Conservation (phyloP, 2,888 invertebrate genomes). For the Candidula unifasciata region DNA sequence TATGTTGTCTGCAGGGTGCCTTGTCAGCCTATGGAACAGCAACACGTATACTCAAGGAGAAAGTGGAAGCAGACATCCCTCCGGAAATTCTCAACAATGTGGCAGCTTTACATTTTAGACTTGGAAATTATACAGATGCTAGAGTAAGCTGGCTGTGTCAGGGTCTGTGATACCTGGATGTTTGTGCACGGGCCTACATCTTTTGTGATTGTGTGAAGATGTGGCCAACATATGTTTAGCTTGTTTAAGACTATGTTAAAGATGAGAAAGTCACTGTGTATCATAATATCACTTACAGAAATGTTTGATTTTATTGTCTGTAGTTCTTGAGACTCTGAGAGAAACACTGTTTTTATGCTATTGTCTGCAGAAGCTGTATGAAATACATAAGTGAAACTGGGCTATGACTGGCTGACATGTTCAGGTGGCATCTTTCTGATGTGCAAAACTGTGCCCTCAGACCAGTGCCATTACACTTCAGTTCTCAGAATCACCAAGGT, state of each 20-base stretch:
- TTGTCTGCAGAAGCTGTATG: too few relatives aligned
- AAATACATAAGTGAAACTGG: too few relatives aligned
- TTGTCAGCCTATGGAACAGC: slow-evolving; percentile 95
- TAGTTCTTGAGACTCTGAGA: neutral
- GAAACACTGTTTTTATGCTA: too few relatives aligned
- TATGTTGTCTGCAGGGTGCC: slow-evolving; percentile 84
- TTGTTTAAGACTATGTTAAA: neutral
- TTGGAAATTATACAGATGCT: slow-evolving; percentile 91
- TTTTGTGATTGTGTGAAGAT: too few relatives aligned
- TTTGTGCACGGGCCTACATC: neutral
- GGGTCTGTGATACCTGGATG: neutral
- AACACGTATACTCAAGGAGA: slow-evolving; percentile 92
- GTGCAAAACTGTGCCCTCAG: too few relatives aligned
- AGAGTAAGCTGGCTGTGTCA: slow-evolving; percentile 78
- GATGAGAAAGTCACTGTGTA: neutral
- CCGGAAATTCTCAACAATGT: slow-evolving; percentile 99
- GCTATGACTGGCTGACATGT: too few relatives aligned
- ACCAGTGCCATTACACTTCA: too few relatives aligned
- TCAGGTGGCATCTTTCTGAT: too few relatives aligned
- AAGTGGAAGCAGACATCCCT: slow-evolving; percentile 95
- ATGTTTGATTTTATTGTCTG: neutral
- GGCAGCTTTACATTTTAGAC: slow-evolving; percentile 90
- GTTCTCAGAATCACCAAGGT: too few relatives aligned
- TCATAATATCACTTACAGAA: neutral
- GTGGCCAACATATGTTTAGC: too few relatives aligned